These are phyloP conservation scores for Agrochola lota DNA, from an alignment of 2,888 invertebrate species.

Conservation along the genomic window DNA sequence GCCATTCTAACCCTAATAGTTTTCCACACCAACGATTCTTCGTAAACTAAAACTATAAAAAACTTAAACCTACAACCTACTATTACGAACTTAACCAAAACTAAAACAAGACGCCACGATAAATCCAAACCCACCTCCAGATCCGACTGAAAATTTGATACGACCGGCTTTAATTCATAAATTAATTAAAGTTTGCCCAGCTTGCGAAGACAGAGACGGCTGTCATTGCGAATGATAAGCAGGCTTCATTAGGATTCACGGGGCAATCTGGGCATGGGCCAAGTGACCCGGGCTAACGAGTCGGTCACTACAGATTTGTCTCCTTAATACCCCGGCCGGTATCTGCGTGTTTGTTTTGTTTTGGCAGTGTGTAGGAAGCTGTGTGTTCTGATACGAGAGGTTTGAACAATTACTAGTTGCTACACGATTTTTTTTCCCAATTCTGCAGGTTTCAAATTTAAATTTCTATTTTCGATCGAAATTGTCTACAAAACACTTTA, in stretches of 20 bases:
- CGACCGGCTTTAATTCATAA: slow-evolving; percentile 84
- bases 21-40: background rate
- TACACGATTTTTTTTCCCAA: background rate
- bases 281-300: slow-evolving; percentile 75
- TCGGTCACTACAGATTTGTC: slow-evolving; percentile 85
- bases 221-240: slow-evolving; percentile 87
- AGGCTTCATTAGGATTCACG: slow-evolving; percentile 82
- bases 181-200: slow-evolving; percentile 85
- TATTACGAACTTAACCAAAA: slow-evolving; percentile 35
- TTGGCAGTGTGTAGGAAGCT: slow-evolving; percentile 23
- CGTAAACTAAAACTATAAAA: slow-evolving; percentile 17
- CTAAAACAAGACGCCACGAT: slow-evolving; percentile 51
- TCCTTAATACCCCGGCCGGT: slow-evolving; percentile 75
- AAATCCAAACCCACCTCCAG: slow-evolving; percentile 66
- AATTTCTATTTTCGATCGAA: background rate
- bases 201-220: slow-evolving; percentile 74
- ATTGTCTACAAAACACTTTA: background rate
- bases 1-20: background rate
- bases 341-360: slow-evolving; percentile 64
- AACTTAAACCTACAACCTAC: slow-evolving; percentile 4
- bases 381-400: background rate
- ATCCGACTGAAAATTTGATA: slow-evolving; percentile 78
- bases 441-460: background rate
- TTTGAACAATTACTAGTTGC: background rate
- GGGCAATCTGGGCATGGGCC: slow-evolving; percentile 54